These are phyloP conservation scores for Agrilus planipennis DNA, from an alignment of 1,140 invertebrate genomes.

Conservation along the genomic window DNA sequence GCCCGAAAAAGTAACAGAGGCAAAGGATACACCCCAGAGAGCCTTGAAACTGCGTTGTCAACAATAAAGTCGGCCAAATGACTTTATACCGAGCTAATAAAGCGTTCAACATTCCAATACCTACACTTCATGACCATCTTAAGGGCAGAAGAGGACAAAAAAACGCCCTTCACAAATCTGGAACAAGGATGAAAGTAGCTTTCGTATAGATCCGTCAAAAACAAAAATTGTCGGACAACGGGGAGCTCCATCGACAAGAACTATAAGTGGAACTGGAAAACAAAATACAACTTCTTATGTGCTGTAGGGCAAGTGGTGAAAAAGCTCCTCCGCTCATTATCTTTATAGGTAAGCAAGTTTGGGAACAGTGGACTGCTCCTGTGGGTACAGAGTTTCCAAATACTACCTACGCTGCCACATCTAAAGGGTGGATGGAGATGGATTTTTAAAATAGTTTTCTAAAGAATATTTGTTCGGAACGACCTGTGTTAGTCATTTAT, in stretches of 20 bases:
- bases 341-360: conserved; percentile 14
- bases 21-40: too few species aligned
- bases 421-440: conserved; percentile 2
- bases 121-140: not conserved
- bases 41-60: too few species aligned
- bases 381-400: not conserved
- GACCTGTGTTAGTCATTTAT: conserved; percentile 5
- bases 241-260: conserved; percentile 16
- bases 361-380: conserved; percentile 9
- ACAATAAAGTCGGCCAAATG: too few species aligned
- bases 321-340: conserved; percentile 26
- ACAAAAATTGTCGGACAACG: conserved; percentile 21
- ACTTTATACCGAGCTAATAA: too few species aligned
- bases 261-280: conserved; percentile 18
- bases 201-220: conserved; percentile 20
- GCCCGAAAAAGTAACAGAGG: too few species aligned
- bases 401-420: not conserved
- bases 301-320: conserved; percentile 21
- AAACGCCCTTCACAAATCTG: too few species aligned
- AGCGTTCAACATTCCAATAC: not conserved
- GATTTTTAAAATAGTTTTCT: not conserved
- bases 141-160: too few species aligned
- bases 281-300: conserved; percentile 24
- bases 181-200: conserved; percentile 27
- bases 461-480: conserved; percentile 1